Percentiles rank a stretch among this genome's conserved stretches.
These are phyloP conservation scores for Cremastinae sp. DNA, from an alignment of 2,888 invertebrate genomes.

Conservation along the genomic window DNA sequence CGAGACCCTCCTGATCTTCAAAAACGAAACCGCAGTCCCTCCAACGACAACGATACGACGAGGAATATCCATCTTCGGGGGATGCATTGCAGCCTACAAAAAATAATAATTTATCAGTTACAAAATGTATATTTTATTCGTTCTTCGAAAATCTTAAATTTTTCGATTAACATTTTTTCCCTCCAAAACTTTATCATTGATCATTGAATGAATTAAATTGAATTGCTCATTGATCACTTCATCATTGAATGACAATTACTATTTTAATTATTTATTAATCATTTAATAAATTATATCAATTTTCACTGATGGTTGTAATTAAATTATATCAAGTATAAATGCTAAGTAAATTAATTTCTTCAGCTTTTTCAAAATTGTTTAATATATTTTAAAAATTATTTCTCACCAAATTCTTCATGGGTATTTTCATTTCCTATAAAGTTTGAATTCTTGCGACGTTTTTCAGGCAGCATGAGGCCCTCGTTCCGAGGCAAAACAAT, in stretches of 20 bases:
- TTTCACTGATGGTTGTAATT: too few species aligned
- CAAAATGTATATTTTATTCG: not conserved
- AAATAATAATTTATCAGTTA: too few species aligned
- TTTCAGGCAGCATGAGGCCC: slow-evolving; percentile 65
- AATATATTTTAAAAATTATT: too few species aligned
- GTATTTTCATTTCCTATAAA: slow-evolving; percentile 33
- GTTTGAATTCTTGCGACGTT: slow-evolving; percentile 59
- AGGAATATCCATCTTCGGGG: slow-evolving; percentile 67
- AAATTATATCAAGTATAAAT: too few species aligned
- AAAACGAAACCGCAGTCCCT: slow-evolving; percentile 91
- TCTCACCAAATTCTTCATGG: slow-evolving; percentile 68
- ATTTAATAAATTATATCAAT: too few species aligned
- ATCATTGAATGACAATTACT: too few species aligned
- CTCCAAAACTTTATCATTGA: not conserved
- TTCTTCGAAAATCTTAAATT: too few species aligned
- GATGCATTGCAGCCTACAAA: slow-evolving; percentile 66
- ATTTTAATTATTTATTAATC: too few species aligned
- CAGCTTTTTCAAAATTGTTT: too few species aligned
- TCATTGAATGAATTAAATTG: too few species aligned
- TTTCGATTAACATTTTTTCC: not conserved
- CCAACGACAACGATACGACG: slow-evolving; percentile 88
- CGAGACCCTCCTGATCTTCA: slow-evolving; percentile 89
- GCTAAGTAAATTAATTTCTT: too few species aligned
- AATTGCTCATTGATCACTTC: too few species aligned
- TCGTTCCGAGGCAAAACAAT: slow-evolving; percentile 80